A percentile compares a stretch with the other conserved stretches of the same genome.
phyloP scores from a whole-genome alignment of 53 echinoderm and acorn worm genomes.

The Holothuria scabra region DNA sequence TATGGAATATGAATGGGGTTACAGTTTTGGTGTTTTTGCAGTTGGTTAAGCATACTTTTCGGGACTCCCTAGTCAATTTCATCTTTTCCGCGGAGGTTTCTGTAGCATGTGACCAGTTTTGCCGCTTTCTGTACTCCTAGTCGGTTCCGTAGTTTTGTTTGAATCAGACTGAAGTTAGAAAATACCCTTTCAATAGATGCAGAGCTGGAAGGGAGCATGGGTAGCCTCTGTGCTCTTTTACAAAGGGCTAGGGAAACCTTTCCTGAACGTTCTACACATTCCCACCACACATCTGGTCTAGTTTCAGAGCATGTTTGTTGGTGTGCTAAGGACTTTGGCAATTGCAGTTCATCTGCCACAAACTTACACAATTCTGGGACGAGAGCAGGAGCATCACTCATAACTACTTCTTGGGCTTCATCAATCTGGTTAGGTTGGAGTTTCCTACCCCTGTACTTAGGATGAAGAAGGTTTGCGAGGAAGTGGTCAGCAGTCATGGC shows the following conservation, averaged over 20 bases:
- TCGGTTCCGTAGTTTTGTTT: conserved; percentile 29
- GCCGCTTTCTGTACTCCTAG: conserved; percentile 53
- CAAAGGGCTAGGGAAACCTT: conserved; percentile 2
- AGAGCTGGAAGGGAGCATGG: conserved; percentile 41
- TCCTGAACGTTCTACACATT: conserved; percentile 26
- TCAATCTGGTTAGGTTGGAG: conserved; percentile 25
- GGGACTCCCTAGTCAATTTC: conserved; percentile 28
- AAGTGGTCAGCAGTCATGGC: conserved; percentile 52
- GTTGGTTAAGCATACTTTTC: no score
- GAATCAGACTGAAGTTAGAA: conserved; percentile 5
- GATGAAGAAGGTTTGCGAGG: conserved; percentile 37
- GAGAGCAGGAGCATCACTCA: not conserved
- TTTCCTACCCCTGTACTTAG: conserved; percentile 31
- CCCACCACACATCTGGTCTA: conserved; percentile 39
- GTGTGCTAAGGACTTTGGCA: conserved; percentile 31
- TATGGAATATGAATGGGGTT: no score
- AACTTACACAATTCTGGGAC: conserved; percentile 24
- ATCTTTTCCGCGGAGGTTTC: conserved; percentile 26
- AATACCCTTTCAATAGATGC: conserved; percentile 21
- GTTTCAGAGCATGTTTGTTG: conserved; percentile 23
- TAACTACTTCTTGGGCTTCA: conserved; percentile 30
- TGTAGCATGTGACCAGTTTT: conserved; percentile 43
- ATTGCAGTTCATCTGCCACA: conserved; percentile 35
- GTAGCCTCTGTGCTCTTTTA: not conserved
- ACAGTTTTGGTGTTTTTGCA: no score